Base-by-base conservation (phyloP, 1,140 invertebrate genomes). In the Lepidurus couesii region DNA sequence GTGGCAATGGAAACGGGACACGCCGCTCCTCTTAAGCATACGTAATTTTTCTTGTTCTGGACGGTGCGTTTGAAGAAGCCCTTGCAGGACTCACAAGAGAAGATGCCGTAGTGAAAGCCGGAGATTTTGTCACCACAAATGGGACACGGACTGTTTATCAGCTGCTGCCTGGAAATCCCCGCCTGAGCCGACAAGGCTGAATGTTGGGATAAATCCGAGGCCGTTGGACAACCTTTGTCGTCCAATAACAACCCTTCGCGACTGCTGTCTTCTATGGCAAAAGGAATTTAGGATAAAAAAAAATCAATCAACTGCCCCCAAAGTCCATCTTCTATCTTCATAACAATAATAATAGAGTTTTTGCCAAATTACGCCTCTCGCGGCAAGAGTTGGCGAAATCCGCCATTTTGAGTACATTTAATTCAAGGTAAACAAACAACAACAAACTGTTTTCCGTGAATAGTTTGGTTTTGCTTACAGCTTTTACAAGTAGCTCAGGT, bases 31-130 rank as follows among this genome's bases (percentile, higher is more conserved):
- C 95, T 89, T 74, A 97, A 88, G 85, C 97, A 99, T 79, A 95
- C 92, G 86, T 98, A 98, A 84, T 96, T 95, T 86, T 98, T 98
- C 76, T 96, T 91, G 85, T 99, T 99, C 87, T 98, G 96, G 6
- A 98, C 97, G 73, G 96, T 98, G 80, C 97, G 89, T 85, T 98
- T 98, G 87, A 99, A 99, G 86, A 99, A 99, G 5, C 97, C 97
- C 87, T 99, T 99, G 76, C 80, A 81, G 47, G 79, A 80, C 74
- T 81, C 80, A 43, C 80, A 80, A 44, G 82, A 89, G 85, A 97
- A 98, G 82, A 98, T 98, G 11, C 95, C 95, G 83, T 97, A 97
- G 85, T 97, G 95, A 85, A 96, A 96, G 11, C 95, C 95, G 80
- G 93, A 95, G 81, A 97, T 96, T 84, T 96, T 95, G 85, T 98